Evolutionary conservation across 2,888 invertebrate species (phyloP), one percentile per base, ranked within the genome.

Genomic region (Fragum whitleyi): DNA sequence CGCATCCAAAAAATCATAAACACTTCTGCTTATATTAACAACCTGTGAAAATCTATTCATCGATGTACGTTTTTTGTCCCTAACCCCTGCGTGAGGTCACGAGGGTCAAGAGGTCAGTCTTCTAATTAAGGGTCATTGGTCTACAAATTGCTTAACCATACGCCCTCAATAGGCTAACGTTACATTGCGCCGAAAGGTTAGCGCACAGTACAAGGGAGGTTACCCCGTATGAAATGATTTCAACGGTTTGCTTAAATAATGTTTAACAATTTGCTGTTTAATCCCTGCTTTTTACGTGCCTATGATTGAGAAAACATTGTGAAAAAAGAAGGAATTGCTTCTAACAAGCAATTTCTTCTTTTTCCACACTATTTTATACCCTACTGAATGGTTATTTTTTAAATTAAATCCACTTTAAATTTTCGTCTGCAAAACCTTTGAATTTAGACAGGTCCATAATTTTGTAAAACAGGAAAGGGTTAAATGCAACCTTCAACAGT

Each of bases 61-160:
- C n/a, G 19, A 61, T 65, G 29, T 42, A 65, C 42, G 39, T 65
- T 65, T 65, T 65, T 65, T 62, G 65, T 42, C 28, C 65, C 21
- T 32, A 11, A n/a, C 42, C 42, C 42, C 65, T 21, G 9, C 65
- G 16, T 11, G 29, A 29, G 42, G 47, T 47, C 32, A 32, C 19
- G 32, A 16, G 29, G 61, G 65, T 65, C 65, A 65, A 65, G 65
- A 65, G 65, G 65, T 65, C 65, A n/a, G 14, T 9, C 19, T 14
- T 39, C 65, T 65, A 65, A 65, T 65, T 65, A 65, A 65, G 65
- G 65, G 65, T 65, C 65, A 65, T 21, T 65, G 65, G 65, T 65
- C 65, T 39, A 42, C 36, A 42, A 42, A 65, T 65, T 21, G 65
- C 21, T 65, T 65, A 19, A 42, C 65, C 65, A 65, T 42, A 21